These are phyloP conservation scores for Allochrocebus solatus DNA, from an alignment of 2,797 vertebrate species.

Conservation along the genomic window DNA sequence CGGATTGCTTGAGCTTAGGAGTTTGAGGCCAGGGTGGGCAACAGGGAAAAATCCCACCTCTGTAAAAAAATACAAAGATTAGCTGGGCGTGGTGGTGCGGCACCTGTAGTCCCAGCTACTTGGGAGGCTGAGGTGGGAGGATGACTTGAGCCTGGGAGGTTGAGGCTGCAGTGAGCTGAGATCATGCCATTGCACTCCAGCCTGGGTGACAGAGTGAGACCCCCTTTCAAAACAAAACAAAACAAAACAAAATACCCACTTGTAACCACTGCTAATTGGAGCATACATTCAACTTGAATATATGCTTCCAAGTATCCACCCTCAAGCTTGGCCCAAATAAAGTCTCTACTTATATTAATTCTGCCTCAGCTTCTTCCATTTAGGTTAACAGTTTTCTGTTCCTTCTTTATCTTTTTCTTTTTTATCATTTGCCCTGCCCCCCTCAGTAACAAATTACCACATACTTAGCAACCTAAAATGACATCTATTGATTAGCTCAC, in stretches of 20 bases:
- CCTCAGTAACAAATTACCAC: background rate
- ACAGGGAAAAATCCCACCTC: too few species aligned
- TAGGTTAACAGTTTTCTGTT: background rate
- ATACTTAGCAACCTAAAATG: background rate
- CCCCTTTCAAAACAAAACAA: too few species aligned
- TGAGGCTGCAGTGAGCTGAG: background rate
- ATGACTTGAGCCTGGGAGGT: background rate
- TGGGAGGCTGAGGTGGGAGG: background rate
- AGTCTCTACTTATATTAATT: background rate
- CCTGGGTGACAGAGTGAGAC: too few species aligned
- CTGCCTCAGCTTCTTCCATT: background rate
- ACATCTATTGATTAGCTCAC: background rate
- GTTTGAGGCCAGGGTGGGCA: too few species aligned
- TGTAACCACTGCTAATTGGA: background rate
- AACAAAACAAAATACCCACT: background rate
- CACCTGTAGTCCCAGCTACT: background rate
- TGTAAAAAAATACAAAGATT: too few species aligned
- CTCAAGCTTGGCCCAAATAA: background rate
- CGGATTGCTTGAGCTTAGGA: too few species aligned
- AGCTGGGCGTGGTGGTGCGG: too few species aligned
- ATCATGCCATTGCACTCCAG: background rate
- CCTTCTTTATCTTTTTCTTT: background rate
- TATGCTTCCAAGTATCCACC: background rate
- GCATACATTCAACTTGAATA: background rate
- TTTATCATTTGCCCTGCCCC: background rate